Conservation (phyloP, 1,140 invertebrate species). For the Lutraria rhynchaena region DNA sequence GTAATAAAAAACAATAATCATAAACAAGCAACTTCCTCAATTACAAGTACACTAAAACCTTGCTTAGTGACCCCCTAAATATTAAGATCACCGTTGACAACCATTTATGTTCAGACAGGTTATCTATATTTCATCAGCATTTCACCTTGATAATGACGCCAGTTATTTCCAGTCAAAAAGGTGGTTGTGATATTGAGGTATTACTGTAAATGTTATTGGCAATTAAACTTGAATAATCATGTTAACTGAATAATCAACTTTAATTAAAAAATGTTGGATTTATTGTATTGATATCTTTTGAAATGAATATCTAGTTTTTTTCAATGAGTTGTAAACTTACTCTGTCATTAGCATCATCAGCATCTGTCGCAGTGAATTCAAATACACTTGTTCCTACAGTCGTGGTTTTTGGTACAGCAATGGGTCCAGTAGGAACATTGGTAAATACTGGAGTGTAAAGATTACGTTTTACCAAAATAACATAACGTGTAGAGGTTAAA, state of each 20-base stretch:
- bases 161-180: too few relatives aligned
- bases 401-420: slow-evolving; percentile 56
- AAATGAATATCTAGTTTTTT: background rate
- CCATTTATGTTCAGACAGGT: too few relatives aligned
- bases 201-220: too few relatives aligned
- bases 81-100: too few relatives aligned
- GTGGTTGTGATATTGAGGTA: too few relatives aligned
- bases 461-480: slow-evolving; percentile 67
- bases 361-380: slow-evolving; percentile 64
- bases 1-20: background rate
- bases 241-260: too few relatives aligned
- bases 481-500: slow-evolving; percentile 57
- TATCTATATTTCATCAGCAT: too few relatives aligned
- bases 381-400: slow-evolving; percentile 47
- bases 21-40: too few relatives aligned
- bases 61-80: too few relatives aligned
- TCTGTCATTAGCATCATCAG: slow-evolving; percentile 49
- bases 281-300: background rate
- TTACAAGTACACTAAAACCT: too few relatives aligned
- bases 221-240: too few relatives aligned
- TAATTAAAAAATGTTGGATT: background rate
- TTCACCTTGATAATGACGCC: too few relatives aligned
- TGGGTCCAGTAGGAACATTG: slow-evolving; percentile 14
- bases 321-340: slow-evolving; percentile 28
- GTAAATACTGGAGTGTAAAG: slow-evolving; percentile 65